Percentiles rank a stretch among this genome's conserved stretches.
Evolutionary conservation across 2,888 invertebrate genomes (phyloP).

Genomic region (Chesias legatella): DNA sequence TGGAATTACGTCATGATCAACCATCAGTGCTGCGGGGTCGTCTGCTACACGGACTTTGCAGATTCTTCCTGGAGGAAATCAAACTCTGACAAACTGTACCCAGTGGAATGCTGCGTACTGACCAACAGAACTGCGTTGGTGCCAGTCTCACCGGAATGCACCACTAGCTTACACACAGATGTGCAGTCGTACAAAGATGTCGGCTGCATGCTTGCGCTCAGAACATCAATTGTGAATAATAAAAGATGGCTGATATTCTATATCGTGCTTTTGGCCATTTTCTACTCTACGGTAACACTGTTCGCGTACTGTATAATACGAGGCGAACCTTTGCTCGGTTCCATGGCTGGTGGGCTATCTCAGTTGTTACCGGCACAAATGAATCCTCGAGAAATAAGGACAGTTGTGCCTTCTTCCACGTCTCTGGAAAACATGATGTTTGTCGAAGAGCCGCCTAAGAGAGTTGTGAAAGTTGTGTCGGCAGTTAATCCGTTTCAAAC

Average conservation of each 20-base stretch:
- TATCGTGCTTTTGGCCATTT: slow-evolving; percentile 36
- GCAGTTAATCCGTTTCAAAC: slow-evolving; percentile 56
- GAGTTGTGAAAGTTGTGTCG: slow-evolving; percentile 59
- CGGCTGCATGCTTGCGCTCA: slow-evolving; percentile 56
- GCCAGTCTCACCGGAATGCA: slow-evolving; percentile 51
- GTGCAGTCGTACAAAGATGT: slow-evolving; percentile 39
- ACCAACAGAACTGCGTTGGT: slow-evolving; percentile 42
- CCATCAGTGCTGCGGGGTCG: slow-evolving; percentile 63
- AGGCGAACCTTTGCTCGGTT: slow-evolving; percentile 52
- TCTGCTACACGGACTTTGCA: slow-evolving; percentile 52
- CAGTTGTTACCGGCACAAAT: slow-evolving; percentile 29
- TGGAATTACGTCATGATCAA: slow-evolving; percentile 63
- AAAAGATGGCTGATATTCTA: slow-evolving; percentile 52
- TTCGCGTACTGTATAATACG: slow-evolving; percentile 60
- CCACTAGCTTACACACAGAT: slow-evolving; percentile 30
- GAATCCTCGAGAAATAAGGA: slow-evolving; percentile 26
- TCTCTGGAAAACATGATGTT: slow-evolving; percentile 54
- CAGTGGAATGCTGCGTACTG: slow-evolving; percentile 60
- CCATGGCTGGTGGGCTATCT: slow-evolving; percentile 37
- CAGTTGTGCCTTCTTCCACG: slow-evolving; percentile 33
- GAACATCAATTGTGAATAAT: slow-evolving; percentile 43
- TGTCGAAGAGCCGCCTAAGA: slow-evolving; percentile 58
- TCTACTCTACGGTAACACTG: slow-evolving; percentile 45
- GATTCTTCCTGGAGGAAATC: slow-evolving; percentile 51
- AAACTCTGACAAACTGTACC: slow-evolving; percentile 47